These are phyloP conservation scores for Chelonoidis abingdonii DNA, from an alignment of 2,113 vertebrate species.

Conservation along the genomic window DNA sequence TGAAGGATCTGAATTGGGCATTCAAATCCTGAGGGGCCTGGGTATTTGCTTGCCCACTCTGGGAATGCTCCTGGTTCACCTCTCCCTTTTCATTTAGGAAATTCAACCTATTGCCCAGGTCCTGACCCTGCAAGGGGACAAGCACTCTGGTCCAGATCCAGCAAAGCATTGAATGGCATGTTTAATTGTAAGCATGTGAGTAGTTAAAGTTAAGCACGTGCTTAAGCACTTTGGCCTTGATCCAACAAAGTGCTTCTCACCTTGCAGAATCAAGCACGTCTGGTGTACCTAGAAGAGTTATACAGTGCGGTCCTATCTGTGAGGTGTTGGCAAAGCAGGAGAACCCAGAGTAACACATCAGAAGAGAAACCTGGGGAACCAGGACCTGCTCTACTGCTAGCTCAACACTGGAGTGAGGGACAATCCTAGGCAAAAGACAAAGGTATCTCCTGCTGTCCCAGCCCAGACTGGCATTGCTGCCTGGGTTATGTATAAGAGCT, in stretches of 20 bases:
- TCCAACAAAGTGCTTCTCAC: no score
- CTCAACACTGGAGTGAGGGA: no score
- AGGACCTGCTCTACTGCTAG: no score
- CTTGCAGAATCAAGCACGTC: not conserved
- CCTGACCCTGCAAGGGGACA: not conserved
- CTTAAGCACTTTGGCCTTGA: not conserved
- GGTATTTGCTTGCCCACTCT: not conserved
- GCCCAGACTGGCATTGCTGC: no score
- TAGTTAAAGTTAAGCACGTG: not conserved
- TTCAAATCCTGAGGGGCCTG: not conserved
- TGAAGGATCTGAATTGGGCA: not conserved
- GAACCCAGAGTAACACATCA: no score
- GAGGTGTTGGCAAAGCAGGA: no score
- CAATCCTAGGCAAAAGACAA: no score
- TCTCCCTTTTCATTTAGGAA: not conserved
- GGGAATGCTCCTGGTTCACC: not conserved
- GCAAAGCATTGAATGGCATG: no score
- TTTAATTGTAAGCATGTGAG: not conserved
- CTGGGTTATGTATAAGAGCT: no score
- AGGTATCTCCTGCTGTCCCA: no score
- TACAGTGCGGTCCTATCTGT: not conserved
- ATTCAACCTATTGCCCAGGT: not conserved
- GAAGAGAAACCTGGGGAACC: no score
- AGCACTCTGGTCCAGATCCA: no score
- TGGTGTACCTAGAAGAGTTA: not conserved